Percentiles rank a stretch among this genome's conserved stretches.
phyloP scores from a whole-genome alignment of 2,797 vertebrate genomes.

The Phataginus tetradactyla region DNA sequence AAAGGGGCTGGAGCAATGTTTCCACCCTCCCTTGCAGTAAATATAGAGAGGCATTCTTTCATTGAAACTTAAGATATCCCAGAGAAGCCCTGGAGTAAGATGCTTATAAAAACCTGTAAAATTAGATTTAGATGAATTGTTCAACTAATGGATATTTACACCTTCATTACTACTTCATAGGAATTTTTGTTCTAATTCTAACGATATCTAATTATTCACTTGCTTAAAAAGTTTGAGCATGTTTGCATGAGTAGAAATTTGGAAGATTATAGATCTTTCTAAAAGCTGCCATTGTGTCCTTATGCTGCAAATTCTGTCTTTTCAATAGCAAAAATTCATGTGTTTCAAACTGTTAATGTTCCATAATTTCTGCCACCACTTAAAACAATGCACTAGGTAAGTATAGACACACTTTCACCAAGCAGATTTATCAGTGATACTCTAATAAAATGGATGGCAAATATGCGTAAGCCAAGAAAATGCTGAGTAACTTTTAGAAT shows the following conservation, averaged over 20 bases:
- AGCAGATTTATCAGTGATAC: conserved; percentile 44
- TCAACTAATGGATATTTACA: conserved; percentile 67
- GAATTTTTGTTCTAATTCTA: conserved; percentile 66
- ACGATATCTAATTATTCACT: conserved; percentile 64
- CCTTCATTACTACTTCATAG: conserved; percentile 49
- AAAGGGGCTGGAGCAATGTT: conserved; percentile 16
- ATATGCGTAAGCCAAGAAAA: conserved; percentile 39
- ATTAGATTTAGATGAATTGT: conserved; percentile 59
- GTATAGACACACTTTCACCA: conserved; percentile 67
- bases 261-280: conserved; percentile 67
- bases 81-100: conserved; percentile 17
- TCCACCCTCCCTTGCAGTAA: neutral
- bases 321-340: conserved; percentile 52
- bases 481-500: conserved; percentile 41
- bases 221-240: conserved; percentile 59
- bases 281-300: conserved; percentile 68
- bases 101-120: conserved; percentile 34
- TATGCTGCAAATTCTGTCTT: conserved; percentile 65
- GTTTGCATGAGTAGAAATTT: conserved; percentile 74
- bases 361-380: conserved; percentile 67
- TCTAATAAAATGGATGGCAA: conserved; percentile 58
- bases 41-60: neutral
- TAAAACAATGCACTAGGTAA: conserved; percentile 77
- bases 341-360: conserved; percentile 69
- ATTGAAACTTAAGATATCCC: neutral